Conservation (phyloP, 2,888 invertebrate genomes). For the Agonopterix subpropinquella region DNA sequence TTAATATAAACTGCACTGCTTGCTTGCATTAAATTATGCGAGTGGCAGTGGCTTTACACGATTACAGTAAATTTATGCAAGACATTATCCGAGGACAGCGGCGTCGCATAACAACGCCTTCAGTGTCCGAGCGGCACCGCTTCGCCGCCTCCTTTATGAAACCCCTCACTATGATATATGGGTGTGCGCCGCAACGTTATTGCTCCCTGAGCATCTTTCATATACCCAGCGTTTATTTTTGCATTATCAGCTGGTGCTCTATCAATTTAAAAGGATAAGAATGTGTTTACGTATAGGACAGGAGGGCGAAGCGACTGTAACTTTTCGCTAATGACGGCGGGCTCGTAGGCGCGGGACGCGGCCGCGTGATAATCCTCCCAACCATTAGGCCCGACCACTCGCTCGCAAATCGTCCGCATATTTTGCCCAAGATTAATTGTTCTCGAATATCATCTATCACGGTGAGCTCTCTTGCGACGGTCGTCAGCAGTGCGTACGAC, state of each 20-base stretch:
- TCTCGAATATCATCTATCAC: slow-evolving; percentile 75
- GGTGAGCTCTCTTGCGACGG: slow-evolving; percentile 69
- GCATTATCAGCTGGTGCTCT: slow-evolving; percentile 12
- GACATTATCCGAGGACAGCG: slow-evolving; percentile 68
- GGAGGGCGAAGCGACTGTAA: slow-evolving; percentile 34
- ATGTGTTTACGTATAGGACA: slow-evolving; percentile 8
- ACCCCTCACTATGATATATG: slow-evolving; percentile 63
- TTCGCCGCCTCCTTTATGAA: slow-evolving; percentile 60
- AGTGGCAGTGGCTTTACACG: slow-evolving; percentile 61
- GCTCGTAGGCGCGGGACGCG: slow-evolving; percentile 40
- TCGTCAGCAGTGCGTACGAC: slow-evolving; percentile 68
- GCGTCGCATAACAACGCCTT: slow-evolving; percentile 70
- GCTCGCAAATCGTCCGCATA: slow-evolving; percentile 75
- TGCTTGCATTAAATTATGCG: slow-evolving; percentile 60
- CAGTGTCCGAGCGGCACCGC: slow-evolving; percentile 54
- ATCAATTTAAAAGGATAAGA: slow-evolving; percentile 10
- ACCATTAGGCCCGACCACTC: slow-evolving; percentile 73
- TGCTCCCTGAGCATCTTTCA: slow-evolving; percentile 48
- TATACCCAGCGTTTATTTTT: slow-evolving; percentile 44
- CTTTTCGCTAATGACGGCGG: slow-evolving; percentile 61
- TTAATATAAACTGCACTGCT: slow-evolving; percentile 40
- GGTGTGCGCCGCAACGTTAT: slow-evolving; percentile 58
- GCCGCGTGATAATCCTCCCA: slow-evolving; percentile 66
- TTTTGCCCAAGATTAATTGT: slow-evolving; percentile 75
- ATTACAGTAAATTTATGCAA: slow-evolving; percentile 72